Evolutionary conservation across 2,888 invertebrate genomes (phyloP), one percentile per base, ranked within the genome.

Genomic region (Chrysomela aeneicollis): DNA sequence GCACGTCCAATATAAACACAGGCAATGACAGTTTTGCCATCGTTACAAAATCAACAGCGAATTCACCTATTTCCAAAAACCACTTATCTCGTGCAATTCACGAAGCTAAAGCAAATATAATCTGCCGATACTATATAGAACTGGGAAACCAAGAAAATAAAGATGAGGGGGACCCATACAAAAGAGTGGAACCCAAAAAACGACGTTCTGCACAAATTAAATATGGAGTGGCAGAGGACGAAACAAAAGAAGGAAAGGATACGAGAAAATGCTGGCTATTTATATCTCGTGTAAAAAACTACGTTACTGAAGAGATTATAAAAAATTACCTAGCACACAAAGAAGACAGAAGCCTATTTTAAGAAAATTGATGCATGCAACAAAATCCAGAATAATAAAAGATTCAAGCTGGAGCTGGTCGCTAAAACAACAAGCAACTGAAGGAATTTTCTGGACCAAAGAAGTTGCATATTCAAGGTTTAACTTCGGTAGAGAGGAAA

Each of bases 381-480:
- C 2, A 42, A 42, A n/a, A 42, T 42, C 42, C 42, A 42, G 17
- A 17, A 42, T 42, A 42, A 42, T 42, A 10, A 42, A 42, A n/a
- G 42, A 42, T 42, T 15, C 17, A 17, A 42, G 42, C 42, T 42
- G 2, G 12, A 42, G 12, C 42, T 42, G 42, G 12, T 42, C 42
- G n/a, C 12, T 42, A 17, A 42, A 42, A 42, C 42, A 42, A 9
- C 5, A 42, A 42, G 12, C 12, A 42, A 42, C 42, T 17, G n/a
- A 42, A 42, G 42, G n/a, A 42, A 42, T 42, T 10, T 42, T 42
- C 42, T 50, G 18, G 18, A 2, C 19, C 49, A 18, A 49, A 49
- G 49, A 18, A 49, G 49, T 49, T 49, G 49, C 49, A 18, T 49
- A 18, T 18, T 49, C 49, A 18, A 49, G 49, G 19, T 49, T 49